These are phyloP conservation scores for Enteromius treurensis DNA, from an alignment of 2,797 vertebrate species.

Conservation along the genomic window DNA sequence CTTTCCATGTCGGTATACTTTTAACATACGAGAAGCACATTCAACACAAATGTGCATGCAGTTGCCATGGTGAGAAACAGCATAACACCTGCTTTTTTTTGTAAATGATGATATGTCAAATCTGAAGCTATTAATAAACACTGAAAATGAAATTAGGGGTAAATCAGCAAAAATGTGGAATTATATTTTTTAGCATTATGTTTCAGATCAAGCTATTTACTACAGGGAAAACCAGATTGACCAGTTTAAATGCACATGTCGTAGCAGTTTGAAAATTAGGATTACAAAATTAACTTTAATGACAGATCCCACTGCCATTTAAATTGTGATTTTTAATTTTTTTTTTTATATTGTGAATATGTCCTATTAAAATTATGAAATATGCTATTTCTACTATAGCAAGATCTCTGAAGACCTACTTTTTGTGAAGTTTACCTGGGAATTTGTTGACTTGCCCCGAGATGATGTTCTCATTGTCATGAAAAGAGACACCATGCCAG, in stretches of 20 bases:
- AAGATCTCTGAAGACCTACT: background rate
- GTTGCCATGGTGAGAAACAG: background rate
- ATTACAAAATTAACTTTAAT: background rate
- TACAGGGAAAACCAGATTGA: background rate
- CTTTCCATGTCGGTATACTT: background rate
- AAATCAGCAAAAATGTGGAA: no score
- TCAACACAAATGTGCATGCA: background rate
- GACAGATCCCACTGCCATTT: background rate
- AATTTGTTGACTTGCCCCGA: conserved; percentile 99
- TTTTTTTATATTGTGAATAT: background rate
- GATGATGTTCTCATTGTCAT: conserved; percentile 88
- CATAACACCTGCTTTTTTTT: no score
- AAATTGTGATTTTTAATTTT: background rate
- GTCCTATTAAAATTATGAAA: background rate
- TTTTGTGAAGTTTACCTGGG: conserved; percentile 83
- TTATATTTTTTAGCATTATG: no score
- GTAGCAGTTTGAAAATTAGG: background rate
- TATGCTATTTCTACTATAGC: background rate
- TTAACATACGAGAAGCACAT: background rate
- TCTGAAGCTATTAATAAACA: no score
- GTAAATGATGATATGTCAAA: no score
- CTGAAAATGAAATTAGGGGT: no score
- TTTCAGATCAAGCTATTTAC: no score
- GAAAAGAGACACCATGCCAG: conserved; percentile 97
- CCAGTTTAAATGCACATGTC: background rate